Evolutionary conservation across 2,888 invertebrate species (phyloP), one percentile per base, ranked within the genome.

Genomic region (Panopea generosa): DNA sequence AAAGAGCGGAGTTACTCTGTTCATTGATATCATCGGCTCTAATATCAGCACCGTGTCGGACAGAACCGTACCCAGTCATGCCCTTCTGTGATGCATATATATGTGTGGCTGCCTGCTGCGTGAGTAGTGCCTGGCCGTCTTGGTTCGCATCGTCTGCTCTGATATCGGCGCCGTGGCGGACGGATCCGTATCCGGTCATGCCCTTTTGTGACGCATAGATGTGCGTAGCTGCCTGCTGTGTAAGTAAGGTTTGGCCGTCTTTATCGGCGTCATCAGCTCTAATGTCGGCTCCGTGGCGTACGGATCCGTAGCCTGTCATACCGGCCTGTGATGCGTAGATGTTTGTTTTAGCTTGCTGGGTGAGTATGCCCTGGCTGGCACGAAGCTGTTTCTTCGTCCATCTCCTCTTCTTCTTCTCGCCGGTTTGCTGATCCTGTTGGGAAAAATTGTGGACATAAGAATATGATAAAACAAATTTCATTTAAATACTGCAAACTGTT

Each of bases 191-290:
- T 16, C 66, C 60, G 26, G 86, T 67, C 92, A 92, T 92, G 9
- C 92, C 92, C n/a, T 84, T 61, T 75, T 92, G 92, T 56, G 89
- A 90, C 43, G 91, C 92, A 27, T 84, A 85, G 67, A 91, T 91
- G 84, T 92, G 91, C 29, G 85, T 86, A 20, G 91, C 91, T 4
- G 90, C 87, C 67, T 91, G 91, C 6, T 90, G 84, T 26, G 91
- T 87, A 26, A 92, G 88, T 4, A 89, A 56, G 0, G 83, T 85
- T 27, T 89, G 85, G 11, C 91, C 89, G 26, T 86, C 90, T 60
- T 86, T 86, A 45, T 77, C 61, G 71, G 86, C 77, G 24, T 90
- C 89, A 57, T 91, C 92, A 40, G 89, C 87, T 7, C 88, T 68
- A 76, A 92, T 92, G 79, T 92, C 91, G 56, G 92, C 87, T 43